Evolutionary conservation across 2,888 invertebrate genomes (phyloP).

Genomic region (Zaprionus bogoriensis): DNA sequence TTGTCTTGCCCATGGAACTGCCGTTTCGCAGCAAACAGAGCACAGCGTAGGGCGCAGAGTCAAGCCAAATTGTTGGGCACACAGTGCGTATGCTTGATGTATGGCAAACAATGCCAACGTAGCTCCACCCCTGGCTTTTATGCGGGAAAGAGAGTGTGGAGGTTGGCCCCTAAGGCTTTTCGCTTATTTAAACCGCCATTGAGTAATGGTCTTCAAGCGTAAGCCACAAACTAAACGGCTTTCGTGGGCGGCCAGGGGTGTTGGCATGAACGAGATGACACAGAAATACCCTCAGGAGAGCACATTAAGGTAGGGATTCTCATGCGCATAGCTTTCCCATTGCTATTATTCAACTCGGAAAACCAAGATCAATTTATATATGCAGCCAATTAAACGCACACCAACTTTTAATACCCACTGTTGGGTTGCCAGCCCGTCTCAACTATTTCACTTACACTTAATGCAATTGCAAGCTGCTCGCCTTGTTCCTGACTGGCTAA

Average conservation of each 20-base stretch:
- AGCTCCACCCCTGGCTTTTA: slow-evolving; percentile 22
- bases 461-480: slow-evolving; percentile 8
- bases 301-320: background rate
- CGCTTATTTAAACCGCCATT: slow-evolving; percentile 55
- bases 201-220: slow-evolving; percentile 51
- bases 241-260: slow-evolving; percentile 18
- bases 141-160: background rate
- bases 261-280: background rate
- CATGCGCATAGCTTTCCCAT: background rate
- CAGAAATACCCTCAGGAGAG: background rate
- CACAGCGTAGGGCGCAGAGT: slow-evolving; percentile 37
- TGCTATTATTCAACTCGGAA: no score
- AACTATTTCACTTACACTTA: slow-evolving; percentile 3
- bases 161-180: slow-evolving; percentile 5
- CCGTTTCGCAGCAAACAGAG: slow-evolving; percentile 38
- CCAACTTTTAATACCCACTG: background rate
- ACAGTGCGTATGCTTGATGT: slow-evolving; percentile 69
- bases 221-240: slow-evolving; percentile 53
- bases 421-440: background rate
- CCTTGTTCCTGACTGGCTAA: slow-evolving; percentile 24
- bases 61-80: slow-evolving; percentile 42
- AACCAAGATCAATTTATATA: no score
- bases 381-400: background rate
- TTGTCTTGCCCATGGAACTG: slow-evolving; percentile 54
- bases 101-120: slow-evolving; percentile 49